phyloP scores from a whole-genome alignment of 2,888 invertebrate species.

The Lamellibrachia satsuma region DNA sequence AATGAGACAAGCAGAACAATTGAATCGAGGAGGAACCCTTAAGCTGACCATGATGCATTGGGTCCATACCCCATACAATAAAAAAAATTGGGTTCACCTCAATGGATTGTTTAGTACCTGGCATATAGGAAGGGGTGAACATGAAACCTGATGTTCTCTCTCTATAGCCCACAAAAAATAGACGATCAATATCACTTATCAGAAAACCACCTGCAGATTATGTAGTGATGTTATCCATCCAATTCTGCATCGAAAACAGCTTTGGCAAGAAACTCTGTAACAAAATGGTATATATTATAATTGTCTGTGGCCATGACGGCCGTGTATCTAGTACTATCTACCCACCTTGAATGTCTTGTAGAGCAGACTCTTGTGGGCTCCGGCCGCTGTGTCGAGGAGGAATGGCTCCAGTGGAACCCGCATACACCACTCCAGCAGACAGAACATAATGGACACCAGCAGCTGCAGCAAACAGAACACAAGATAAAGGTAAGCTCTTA shows the following conservation, averaged over 20 bases:
- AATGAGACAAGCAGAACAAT: too few relatives aligned
- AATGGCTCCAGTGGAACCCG: constrained; percentile 71
- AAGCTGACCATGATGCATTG: too few relatives aligned
- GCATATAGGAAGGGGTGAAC: too few relatives aligned
- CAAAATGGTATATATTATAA: neutral
- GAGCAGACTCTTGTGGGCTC: constrained; percentile 57
- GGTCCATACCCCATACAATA: too few relatives aligned
- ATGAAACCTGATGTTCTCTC: too few relatives aligned
- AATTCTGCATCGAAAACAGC: neutral
- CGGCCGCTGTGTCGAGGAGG: constrained; percentile 68
- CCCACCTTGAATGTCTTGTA: constrained; percentile 58
- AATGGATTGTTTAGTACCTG: too few relatives aligned
- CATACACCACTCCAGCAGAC: constrained; percentile 94
- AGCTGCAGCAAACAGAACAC: constrained; percentile 67
- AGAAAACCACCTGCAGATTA: too few relatives aligned
- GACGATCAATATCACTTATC: too few relatives aligned
- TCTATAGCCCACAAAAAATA: too few relatives aligned
- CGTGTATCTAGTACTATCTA: neutral
- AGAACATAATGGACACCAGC: constrained; percentile 83
- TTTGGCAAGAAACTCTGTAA: neutral
- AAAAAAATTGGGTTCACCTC: too few relatives aligned
- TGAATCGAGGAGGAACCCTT: too few relatives aligned
- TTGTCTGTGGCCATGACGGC: neutral
- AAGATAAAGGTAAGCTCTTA: neutral
- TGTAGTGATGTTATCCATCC: too few relatives aligned